Percentiles rank a stretch among this genome's conserved stretches.
Conservation (phyloP, 2,888 invertebrate genomes). For the Taphrorychus bicolor region DNA sequence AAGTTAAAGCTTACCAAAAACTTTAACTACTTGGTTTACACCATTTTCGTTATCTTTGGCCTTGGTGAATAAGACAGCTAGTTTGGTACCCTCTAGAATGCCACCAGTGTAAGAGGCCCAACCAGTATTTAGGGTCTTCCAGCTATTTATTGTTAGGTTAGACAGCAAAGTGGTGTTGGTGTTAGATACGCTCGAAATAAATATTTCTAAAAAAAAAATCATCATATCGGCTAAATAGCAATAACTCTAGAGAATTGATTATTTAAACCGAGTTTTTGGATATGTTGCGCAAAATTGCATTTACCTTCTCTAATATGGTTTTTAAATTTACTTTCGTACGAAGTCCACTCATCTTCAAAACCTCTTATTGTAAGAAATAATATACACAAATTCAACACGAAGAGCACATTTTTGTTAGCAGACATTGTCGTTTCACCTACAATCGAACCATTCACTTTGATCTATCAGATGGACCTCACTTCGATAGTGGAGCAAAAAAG, state of each 20-base stretch:
- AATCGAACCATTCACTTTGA: neutral
- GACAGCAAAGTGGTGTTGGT: neutral
- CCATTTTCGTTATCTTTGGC: neutral
- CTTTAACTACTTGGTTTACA: neutral
- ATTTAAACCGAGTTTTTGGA: too few relatives aligned
- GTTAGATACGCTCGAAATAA: neutral
- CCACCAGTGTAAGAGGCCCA: neutral
- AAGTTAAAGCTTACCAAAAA: neutral
- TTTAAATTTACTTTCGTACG: neutral
- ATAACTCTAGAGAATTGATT: too few relatives aligned
- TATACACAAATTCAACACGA: neutral
- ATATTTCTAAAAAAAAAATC: neutral
- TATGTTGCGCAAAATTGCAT: neutral
- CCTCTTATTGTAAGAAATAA: neutral
- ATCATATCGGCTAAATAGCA: too few relatives aligned
- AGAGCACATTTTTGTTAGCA: neutral
- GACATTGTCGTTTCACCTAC: too few relatives aligned
- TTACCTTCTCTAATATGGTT: neutral
- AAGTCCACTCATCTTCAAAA: slow-evolving; percentile 1
- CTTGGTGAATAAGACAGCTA: neutral
- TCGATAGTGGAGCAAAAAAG: too few relatives aligned
- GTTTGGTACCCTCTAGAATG: neutral
- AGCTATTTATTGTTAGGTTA: neutral
- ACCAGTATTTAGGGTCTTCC: slow-evolving; percentile 5
- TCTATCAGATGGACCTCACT: neutral